phyloP scores from a whole-genome alignment of 2,113 vertebrate species.

The Myiopsitta monachus region DNA sequence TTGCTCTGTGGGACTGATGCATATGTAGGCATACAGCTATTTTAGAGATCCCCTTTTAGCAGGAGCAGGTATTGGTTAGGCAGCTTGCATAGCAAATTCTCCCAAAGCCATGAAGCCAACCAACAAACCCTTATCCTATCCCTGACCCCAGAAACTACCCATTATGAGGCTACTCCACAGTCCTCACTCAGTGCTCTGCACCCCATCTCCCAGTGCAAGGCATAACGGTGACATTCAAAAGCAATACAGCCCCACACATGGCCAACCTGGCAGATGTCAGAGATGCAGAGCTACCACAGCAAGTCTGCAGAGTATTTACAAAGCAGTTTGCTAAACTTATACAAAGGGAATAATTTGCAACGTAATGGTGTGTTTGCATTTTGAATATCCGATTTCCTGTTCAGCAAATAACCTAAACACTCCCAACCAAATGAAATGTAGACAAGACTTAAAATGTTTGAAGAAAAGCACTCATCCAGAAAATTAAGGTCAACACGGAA shows the following conservation, averaged over 20 bases:
- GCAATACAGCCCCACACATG: neutral
- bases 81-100: neutral
- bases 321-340: conserved; percentile 44
- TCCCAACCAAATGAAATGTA: conserved; percentile 70
- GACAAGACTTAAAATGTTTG: conserved; percentile 68
- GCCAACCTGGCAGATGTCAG: neutral
- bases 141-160: neutral
- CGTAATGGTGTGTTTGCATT: conserved; percentile 54
- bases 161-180: neutral
- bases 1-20: fast-evolving
- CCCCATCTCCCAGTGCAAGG: neutral
- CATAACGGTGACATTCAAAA: neutral
- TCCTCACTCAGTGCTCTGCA: fast-evolving
- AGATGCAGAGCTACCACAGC: neutral
- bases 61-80: neutral
- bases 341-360: conserved; percentile 61
- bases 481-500: conserved; percentile 73
- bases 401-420: conserved; percentile 67
- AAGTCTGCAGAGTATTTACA: conserved; percentile 33
- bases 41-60: neutral
- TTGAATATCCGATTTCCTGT: conserved; percentile 64
- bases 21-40: neutral
- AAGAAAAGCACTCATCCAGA: conserved; percentile 71
- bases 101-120: neutral
- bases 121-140: neutral